Evolutionary conservation across 2,888 invertebrate genomes (phyloP).

Genomic region (Diadegma fenestrale): DNA sequence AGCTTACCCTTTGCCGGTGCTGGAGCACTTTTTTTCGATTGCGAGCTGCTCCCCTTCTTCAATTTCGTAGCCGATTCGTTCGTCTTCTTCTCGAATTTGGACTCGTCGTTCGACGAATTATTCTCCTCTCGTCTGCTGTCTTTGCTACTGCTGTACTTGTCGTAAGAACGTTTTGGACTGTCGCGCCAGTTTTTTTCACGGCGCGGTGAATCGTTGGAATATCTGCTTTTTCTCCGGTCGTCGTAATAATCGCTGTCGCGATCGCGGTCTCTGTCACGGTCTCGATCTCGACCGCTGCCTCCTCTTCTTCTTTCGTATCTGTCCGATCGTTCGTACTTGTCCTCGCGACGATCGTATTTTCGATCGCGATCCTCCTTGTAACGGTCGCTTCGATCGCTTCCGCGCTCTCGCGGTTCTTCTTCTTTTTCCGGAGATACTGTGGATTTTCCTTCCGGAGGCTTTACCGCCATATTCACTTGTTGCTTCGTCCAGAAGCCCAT

Average conservation of each 20-base stretch:
- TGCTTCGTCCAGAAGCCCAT: slow-evolving; percentile 85
- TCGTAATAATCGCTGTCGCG: slow-evolving; percentile 82
- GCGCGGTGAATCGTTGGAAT: slow-evolving; percentile 81
- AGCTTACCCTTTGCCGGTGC: slow-evolving; percentile 88
- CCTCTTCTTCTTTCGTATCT: slow-evolving; percentile 80
- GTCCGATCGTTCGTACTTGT: slow-evolving; percentile 79
- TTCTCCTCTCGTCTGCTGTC: slow-evolving; percentile 76
- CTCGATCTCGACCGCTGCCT: slow-evolving; percentile 71
- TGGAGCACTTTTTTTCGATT: slow-evolving; percentile 79
- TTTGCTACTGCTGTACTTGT: slow-evolving; percentile 78
- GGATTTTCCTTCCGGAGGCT: slow-evolving; percentile 80
- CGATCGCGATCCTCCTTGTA: slow-evolving; percentile 75
- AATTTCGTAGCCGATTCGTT: slow-evolving; percentile 79
- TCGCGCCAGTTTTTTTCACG: slow-evolving; percentile 81
- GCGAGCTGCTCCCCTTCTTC: slow-evolving; percentile 74
- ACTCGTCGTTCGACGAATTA: slow-evolving; percentile 80
- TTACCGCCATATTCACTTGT: slow-evolving; percentile 82
- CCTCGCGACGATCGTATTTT: slow-evolving; percentile 80
- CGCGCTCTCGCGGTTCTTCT: slow-evolving; percentile 76
- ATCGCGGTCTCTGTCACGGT: slow-evolving; percentile 72
- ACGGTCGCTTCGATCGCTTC: slow-evolving; percentile 78
- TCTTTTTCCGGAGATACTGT: slow-evolving; percentile 79
- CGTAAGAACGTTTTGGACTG: slow-evolving; percentile 79
- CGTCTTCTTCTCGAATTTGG: slow-evolving; percentile 82
- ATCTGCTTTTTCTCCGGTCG: slow-evolving; percentile 79